These are phyloP conservation scores for Dermatemys mawii DNA, from an alignment of 2,113 vertebrate species.

Conservation along the genomic window DNA sequence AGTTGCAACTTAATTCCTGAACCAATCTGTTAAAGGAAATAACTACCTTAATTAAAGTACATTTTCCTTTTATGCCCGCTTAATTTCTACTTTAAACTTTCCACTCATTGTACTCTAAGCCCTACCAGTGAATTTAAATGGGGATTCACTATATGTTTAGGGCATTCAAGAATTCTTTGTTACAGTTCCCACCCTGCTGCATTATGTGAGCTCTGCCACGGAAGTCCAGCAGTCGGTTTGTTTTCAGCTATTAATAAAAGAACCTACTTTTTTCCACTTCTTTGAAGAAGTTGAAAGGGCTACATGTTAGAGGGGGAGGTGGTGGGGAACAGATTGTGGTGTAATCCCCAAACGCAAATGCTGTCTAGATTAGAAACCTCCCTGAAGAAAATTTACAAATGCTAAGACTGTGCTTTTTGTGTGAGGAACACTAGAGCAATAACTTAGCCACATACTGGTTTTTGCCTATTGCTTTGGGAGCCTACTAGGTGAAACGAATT, in stretches of 20 bases:
- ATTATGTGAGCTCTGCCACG: conserved; percentile 80
- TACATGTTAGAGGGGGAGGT: conserved; percentile 78
- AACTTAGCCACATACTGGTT: conserved; percentile 64
- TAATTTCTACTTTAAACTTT: conserved; percentile 81
- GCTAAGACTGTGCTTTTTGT: conserved; percentile 71
- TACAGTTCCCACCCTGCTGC: conserved; percentile 75
- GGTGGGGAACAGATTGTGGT: conserved; percentile 74
- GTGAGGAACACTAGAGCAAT: conserved; percentile 66
- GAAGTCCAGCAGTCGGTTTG: conserved; percentile 84
- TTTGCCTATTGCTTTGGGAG: conserved; percentile 49
- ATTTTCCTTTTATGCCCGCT: conserved; percentile 76
- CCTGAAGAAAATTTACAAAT: conserved; percentile 76
- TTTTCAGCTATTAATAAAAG: conserved; percentile 85
- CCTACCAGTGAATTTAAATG: conserved; percentile 81
- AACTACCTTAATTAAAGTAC: conserved; percentile 69
- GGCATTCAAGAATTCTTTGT: conserved; percentile 84
- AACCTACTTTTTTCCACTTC: conserved; percentile 73
- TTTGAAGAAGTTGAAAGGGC: conserved; percentile 84
- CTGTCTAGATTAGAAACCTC: conserved; percentile 78
- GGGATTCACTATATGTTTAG: conserved; percentile 80
- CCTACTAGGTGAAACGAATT: conserved; percentile 61
- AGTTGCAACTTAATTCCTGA: conserved; percentile 72
- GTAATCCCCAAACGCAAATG: conserved; percentile 78
- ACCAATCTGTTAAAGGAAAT: conserved; percentile 75
- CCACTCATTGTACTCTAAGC: conserved; percentile 78